These are phyloP conservation scores for Austrolebias charrua DNA, from an alignment of 2,797 vertebrate species.

Conservation along the genomic window DNA sequence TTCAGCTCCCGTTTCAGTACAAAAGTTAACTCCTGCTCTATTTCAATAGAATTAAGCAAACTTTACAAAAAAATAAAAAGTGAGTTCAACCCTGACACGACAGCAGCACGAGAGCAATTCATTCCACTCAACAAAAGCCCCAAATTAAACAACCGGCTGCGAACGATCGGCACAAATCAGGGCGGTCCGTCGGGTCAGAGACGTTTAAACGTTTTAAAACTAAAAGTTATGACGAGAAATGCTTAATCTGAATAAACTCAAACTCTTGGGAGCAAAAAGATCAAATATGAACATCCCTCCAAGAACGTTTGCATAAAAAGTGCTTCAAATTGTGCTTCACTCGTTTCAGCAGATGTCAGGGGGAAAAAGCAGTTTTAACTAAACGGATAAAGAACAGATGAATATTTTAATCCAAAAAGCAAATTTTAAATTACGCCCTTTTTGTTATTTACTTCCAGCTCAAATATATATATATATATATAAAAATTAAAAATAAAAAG, in stretches of 20 bases:
- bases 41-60: constrained; percentile 69
- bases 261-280: constrained; percentile 24
- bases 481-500: constrained; percentile 29
- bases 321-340: constrained; percentile 75
- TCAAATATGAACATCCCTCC: constrained; percentile 12
- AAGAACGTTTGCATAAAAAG: constrained; percentile 57
- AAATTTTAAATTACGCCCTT: constrained; percentile 73
- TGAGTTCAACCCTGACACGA: constrained; percentile 72
- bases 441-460: constrained; percentile 81
- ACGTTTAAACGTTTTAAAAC: constrained; percentile 25
- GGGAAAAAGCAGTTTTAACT: constrained; percentile 32
- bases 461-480: too few species aligned
- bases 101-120: constrained; percentile 59
- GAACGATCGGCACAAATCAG: constrained; percentile 22
- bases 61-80: constrained; percentile 71
- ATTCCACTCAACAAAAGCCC: constrained; percentile 50
- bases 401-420: constrained; percentile 63
- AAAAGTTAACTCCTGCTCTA: constrained; percentile 75
- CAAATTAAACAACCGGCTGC: constrained; percentile 36
- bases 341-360: constrained; percentile 22
- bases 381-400: constrained; percentile 42
- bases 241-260: constrained; percentile 29
- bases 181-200: constrained; percentile 14
- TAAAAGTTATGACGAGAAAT: constrained; percentile 17
- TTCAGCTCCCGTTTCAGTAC: constrained; percentile 78